phyloP scores from a whole-genome alignment of 2,888 invertebrate genomes.

The Antheraea assamensis region DNA sequence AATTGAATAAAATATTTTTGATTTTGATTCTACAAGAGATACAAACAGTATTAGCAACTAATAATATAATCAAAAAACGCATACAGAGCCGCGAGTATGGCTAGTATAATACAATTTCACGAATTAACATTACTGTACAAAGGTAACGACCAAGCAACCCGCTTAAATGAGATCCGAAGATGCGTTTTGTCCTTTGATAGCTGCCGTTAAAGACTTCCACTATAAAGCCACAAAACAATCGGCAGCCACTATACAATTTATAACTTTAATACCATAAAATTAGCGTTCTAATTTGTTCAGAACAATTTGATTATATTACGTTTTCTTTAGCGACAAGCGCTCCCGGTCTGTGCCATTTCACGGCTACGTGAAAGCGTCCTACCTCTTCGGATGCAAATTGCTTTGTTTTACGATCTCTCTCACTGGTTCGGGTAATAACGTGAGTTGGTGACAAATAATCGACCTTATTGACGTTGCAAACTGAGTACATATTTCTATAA shows the following conservation, averaged over 20 bases:
- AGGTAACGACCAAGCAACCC: background rate
- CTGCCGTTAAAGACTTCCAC: conserved; percentile 66
- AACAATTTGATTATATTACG: conserved; percentile 67
- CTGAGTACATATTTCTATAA: background rate
- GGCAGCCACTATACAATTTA: conserved; percentile 61
- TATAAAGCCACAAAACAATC: conserved; percentile 70
- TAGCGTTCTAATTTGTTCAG: conserved; percentile 75
- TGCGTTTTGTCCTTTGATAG: conserved; percentile 39
- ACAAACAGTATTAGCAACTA: too few relatives aligned
- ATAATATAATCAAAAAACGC: too few relatives aligned
- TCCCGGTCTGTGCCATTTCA: conserved; percentile 71
- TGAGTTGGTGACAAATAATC: background rate
- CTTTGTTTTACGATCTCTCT: conserved; percentile 70
- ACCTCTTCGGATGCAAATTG: conserved; percentile 69
- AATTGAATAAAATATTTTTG: too few relatives aligned
- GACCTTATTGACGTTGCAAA: background rate
- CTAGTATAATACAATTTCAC: background rate
- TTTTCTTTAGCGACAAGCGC: conserved; percentile 49
- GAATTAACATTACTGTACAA: background rate
- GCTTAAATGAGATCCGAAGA: conserved; percentile 15
- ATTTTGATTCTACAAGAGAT: too few relatives aligned
- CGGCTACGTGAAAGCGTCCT: conserved; percentile 60
- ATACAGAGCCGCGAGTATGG: too few relatives aligned
- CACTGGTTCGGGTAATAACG: conserved; percentile 24
- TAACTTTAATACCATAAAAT: conserved; percentile 72